Base-by-base conservation (phyloP, 1,140 invertebrate species). In the Heliconius congener region DNA sequence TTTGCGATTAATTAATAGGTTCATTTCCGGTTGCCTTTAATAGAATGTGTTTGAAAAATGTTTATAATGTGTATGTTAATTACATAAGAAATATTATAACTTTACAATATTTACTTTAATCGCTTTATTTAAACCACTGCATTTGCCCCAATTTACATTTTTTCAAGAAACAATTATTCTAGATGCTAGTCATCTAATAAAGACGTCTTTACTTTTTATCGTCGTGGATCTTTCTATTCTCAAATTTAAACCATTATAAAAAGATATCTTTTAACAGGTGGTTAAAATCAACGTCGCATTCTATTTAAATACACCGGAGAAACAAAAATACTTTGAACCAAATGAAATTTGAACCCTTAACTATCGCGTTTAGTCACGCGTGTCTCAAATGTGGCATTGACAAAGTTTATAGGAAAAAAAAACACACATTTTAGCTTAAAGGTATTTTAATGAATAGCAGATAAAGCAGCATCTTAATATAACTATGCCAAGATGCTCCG, bases 171-270 rank as follows among this genome's bases (percentile, higher is more conserved):
- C 50, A 52, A 19, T 8, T 52, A 52, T 19, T 18, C 2, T 52
- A 52, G 2, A 23, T 23, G 23, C 23, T 23, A 23, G 23, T 52
- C 50, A 18, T 52, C 16, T 2, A 5, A 52, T 52, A 52, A 18
- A 18, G 18, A 52, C 19, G 16, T 52, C 16, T 52, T 52, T 19
- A 19, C n/a, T 57, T 23, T 57, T 57, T 23, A 19, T 19, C 18
- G 8, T 57, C 55, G 8, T 8, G 55, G 19, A 57, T 66, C 23
- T 16, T 30, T 30, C 27, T 27, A 13, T 66, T 66, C 27, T 30
- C 60, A 23, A 66, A 66, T 66, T 66, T 16, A 66, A 30, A 30
- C 23, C 60, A 66, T 66, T 66, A 66, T 66, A 66, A 30, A 66
- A 16, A 27, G 11, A 66, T 27, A 27, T 66, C 9, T 66, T 9